These are phyloP conservation scores for Nasonia oneida DNA, from an alignment of 2,888 invertebrate genomes.

Conservation along the genomic window DNA sequence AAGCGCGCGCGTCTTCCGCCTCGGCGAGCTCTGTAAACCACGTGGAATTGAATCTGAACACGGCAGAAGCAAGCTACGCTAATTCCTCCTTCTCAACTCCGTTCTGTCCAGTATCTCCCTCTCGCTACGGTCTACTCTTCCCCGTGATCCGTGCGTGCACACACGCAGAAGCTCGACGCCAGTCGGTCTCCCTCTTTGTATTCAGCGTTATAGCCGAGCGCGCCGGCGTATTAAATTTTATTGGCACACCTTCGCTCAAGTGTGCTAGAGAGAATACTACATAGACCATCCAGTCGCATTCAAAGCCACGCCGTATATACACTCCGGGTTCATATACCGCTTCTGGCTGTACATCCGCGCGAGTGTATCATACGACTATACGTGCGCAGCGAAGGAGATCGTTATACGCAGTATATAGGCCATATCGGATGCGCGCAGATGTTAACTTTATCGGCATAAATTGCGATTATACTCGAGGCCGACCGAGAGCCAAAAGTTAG, in stretches of 20 bases:
- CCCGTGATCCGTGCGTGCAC: neutral
- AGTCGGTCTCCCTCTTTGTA: neutral
- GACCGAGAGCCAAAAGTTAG: neutral
- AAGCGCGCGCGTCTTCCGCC: too few species aligned
- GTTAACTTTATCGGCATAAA: constrained; percentile 48
- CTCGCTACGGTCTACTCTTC: neutral
- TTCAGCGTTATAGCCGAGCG: constrained; percentile 15
- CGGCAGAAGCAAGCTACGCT: too few species aligned
- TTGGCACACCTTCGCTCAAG: constrained; percentile 19
- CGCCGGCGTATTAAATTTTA: constrained; percentile 40
- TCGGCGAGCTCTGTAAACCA: too few species aligned
- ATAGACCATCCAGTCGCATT: neutral
- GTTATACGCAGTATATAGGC: neutral
- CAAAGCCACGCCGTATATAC: neutral
- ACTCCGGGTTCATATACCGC: constrained; percentile 23
- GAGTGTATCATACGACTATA: neutral
- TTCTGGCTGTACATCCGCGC: neutral
- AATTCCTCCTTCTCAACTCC: too few species aligned
- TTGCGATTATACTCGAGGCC: constrained; percentile 30
- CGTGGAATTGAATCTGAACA: too few species aligned
- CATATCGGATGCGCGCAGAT: neutral
- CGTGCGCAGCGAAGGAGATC: neutral
- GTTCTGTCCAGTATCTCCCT: too few species aligned
- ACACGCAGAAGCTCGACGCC: neutral
- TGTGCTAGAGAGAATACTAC: neutral